Percentiles rank a stretch among this genome's conserved stretches.
Evolutionary conservation across 2,113 vertebrate genomes (phyloP).

Genomic region (Anguilla japonica): DNA sequence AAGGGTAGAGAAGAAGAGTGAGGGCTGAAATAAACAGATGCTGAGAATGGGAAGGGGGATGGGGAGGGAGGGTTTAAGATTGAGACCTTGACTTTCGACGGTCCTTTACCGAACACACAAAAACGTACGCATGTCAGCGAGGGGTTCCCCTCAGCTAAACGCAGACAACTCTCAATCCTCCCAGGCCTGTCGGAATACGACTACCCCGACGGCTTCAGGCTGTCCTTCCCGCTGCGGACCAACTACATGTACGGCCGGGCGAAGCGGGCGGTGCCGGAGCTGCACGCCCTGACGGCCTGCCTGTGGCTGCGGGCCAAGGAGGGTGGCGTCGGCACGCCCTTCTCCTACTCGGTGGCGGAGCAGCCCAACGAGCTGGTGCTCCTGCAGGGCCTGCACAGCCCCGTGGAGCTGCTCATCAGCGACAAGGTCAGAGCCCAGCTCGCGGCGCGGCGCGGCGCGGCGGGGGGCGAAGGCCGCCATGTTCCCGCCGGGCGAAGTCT

Average conservation of each 20-base stretch:
- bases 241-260: constrained; percentile 94
- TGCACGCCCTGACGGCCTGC: constrained; percentile 90
- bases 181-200: constrained; percentile 68
- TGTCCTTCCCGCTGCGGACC: constrained; percentile 88
- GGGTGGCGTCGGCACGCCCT: constrained; percentile 87
- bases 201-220: constrained; percentile 83
- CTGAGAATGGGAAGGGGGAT: no score
- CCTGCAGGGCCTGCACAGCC: constrained; percentile 85
- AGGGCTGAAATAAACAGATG: no score
- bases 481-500: no score
- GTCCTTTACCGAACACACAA: no score
- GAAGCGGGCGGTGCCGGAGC: constrained; percentile 86
- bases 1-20: no score
- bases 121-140: no score
- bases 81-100: no score
- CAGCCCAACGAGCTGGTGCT: constrained; percentile 93
- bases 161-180: constrained; percentile 23
- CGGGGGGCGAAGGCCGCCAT: no score
- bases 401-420: constrained; percentile 94
- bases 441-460: no score
- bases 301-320: constrained; percentile 85
- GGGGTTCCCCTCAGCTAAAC: background rate
- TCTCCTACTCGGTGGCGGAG: constrained; percentile 89
- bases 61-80: no score
- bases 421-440: constrained; percentile 78